These are phyloP conservation scores for Littorina saxatilis DNA, from an alignment of 1,140 invertebrate species.

Conservation along the genomic window DNA sequence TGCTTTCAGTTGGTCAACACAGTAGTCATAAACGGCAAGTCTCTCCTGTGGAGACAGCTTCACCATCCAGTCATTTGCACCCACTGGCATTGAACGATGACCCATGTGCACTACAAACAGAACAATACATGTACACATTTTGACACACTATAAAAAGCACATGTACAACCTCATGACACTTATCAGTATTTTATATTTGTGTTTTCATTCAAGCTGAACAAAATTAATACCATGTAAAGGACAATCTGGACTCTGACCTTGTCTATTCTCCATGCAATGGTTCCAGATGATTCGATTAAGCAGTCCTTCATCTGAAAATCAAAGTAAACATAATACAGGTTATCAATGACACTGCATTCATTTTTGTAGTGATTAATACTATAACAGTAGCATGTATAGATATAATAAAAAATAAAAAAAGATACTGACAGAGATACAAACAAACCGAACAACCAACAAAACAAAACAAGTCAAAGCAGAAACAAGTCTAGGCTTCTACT, in stretches of 20 bases:
- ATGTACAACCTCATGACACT: too few relatives aligned
- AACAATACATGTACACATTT: background rate
- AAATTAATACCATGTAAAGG: too few relatives aligned
- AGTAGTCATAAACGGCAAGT: constrained; percentile 65
- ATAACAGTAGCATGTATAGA: too few relatives aligned
- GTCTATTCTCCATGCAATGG: constrained; percentile 50
- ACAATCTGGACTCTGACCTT: too few relatives aligned
- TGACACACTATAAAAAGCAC: background rate
- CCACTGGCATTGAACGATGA: constrained; percentile 56
- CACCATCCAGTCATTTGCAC: constrained; percentile 49
- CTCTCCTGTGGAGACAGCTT: constrained; percentile 58
- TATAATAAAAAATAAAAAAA: too few relatives aligned
- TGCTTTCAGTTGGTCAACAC: constrained; percentile 55
- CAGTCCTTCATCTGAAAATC: constrained; percentile 49
- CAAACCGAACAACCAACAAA: background rate
- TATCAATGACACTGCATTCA: too few relatives aligned
- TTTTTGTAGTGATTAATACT: too few relatives aligned
- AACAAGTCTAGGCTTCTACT: too few relatives aligned
- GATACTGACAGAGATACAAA: too few relatives aligned
- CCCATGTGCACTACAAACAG: constrained; percentile 56
- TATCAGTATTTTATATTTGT: too few relatives aligned
- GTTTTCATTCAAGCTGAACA: too few relatives aligned
- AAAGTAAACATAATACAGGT: constrained; percentile 21
- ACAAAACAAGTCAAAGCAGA: too few relatives aligned
- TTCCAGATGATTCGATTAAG: constrained; percentile 55